Base-by-base conservation (phyloP, 2,888 invertebrate species). In the Caenorhabditis sulstoni region DNA sequence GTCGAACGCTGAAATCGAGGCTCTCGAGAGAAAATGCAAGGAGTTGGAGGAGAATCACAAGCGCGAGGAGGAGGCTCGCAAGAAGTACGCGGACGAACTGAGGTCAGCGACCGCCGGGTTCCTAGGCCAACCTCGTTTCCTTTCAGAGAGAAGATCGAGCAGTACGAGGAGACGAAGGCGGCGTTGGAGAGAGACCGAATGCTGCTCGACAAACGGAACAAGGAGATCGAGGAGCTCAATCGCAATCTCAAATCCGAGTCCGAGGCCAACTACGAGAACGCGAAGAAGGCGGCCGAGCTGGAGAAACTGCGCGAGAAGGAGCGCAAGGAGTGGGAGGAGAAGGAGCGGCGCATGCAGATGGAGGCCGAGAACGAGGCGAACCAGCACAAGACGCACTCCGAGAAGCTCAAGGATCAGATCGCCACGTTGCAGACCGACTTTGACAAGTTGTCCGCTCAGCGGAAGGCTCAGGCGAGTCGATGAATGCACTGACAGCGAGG, bases 1-100 rank as follows among this genome's bases (percentile, higher is more conserved):
- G 65, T 84, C 86, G 44, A 87, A 87, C 66, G 88, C 87, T 14
- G 87, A 88, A 77, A 80, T 88, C 37, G 86, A 96, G 95, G 95
- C 95, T 93, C 93, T 96, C 92, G 87, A 88, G 79, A 81, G 97
- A 58, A 80, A 81, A 45, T 77, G 83, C 65, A 84, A 83, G 64
- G 83, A 85, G 45, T 52, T 85, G 58, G 82, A 83, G 52, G 81
- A 75, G 55, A 66, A 62, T 22, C 76, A 77, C 11, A 80, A 82
- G 57, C 44, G 59, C 29, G 85, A 83, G 53, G 84, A 81, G 41
- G 85, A 83, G 12, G 77, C 79, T 16, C 78, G 79, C 59, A 85
- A 84, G 70, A 81, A 79, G 53, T 70, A 82, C 52, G 83, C 82
- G 11, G 85, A 86, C 50, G 86, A 85, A 49, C 55, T 86, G 50